Base-by-base conservation (phyloP, 2,797 vertebrate genomes). In the Oryzias sinensis region DNA sequence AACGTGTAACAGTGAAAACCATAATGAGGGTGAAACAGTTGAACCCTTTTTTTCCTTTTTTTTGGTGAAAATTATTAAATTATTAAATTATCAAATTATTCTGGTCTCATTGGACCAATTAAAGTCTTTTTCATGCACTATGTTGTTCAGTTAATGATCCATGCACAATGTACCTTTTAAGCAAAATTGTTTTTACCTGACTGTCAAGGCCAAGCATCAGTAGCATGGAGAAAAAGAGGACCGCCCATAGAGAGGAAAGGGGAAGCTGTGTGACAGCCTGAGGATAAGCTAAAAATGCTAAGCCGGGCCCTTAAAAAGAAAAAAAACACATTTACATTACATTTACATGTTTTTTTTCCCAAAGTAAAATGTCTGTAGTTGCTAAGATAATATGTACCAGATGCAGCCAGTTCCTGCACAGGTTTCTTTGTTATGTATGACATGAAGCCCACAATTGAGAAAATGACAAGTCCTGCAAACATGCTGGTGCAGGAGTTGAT, bases 401-500 rank as follows among this genome's bases (percentile, higher is more conserved):
- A 97, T 25, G 95, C 94, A 18, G 95, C 95, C 49, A 97, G 67
- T 70, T 96, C 94, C 25, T 93, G 87, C 48, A 97, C 92, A 0
- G 95, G 92, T 75, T 93, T 96, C 85, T 95, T 97, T 0, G 95
- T 95, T 83, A 96, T 93, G 80, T 93, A 56, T 0, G 94, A 93
- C 95, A 97, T 97, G 84, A 97, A 97, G 54, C 95, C 95, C 14
- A 97, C 93, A 2, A 97, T 94, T 65, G 95, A 96, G 85, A 97
- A 97, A 85, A 97, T 96, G 79, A 97, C 95, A 2, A 96, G 87
- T 25, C 95, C 94, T 0, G 95, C 95, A 69, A 96, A 97, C 85
- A 96, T 77, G 74, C 95, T 96, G 46, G 95, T 96, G 77, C 83
- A 93, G 66, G 95, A 96, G 83, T 96, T 97, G 80, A 96, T 93